phyloP scores from a whole-genome alignment of 2,888 invertebrate species.

The Fragum sueziense region DNA sequence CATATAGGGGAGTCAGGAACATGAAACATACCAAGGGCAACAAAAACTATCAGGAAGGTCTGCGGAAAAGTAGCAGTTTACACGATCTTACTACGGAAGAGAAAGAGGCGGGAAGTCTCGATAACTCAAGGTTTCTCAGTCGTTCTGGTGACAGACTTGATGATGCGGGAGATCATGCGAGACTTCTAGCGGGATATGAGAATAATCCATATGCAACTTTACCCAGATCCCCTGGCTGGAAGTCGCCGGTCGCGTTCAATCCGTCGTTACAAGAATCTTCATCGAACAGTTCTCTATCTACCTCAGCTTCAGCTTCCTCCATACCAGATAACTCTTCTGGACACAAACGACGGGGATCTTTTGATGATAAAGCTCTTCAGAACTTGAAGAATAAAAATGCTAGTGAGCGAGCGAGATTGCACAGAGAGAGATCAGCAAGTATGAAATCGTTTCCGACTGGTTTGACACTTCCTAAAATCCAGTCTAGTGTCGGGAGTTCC shows the following conservation, averaged over 20 bases:
- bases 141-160: constrained; percentile 76
- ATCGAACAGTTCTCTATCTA: constrained; percentile 50
- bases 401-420: constrained; percentile 63
- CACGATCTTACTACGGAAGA: constrained; percentile 75
- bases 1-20: constrained; percentile 79
- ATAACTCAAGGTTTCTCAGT: constrained; percentile 72
- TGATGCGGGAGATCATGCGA: constrained; percentile 48
- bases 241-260: constrained; percentile 47
- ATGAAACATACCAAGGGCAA: constrained; percentile 79
- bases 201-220: constrained; percentile 68
- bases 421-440: constrained; percentile 72
- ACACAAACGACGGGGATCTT: constrained; percentile 60
- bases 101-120: constrained; percentile 57
- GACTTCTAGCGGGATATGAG: constrained; percentile 61
- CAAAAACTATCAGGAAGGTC: constrained; percentile 76
- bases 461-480: constrained; percentile 67
- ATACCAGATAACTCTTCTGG: constrained; percentile 43
- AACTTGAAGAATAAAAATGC: constrained; percentile 19
- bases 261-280: constrained; percentile 42
- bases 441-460: constrained; percentile 73
- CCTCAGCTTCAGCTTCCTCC: constrained; percentile 49
- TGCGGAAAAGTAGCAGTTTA: constrained; percentile 79
- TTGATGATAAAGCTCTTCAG: constrained; percentile 64
- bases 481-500: constrained; percentile 43
- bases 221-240: constrained; percentile 60